Percentiles rank a stretch among this genome's conserved stretches.
Evolutionary conservation across 2,797 vertebrate species (phyloP).

Genomic region (Tauraco hartlaubi): DNA sequence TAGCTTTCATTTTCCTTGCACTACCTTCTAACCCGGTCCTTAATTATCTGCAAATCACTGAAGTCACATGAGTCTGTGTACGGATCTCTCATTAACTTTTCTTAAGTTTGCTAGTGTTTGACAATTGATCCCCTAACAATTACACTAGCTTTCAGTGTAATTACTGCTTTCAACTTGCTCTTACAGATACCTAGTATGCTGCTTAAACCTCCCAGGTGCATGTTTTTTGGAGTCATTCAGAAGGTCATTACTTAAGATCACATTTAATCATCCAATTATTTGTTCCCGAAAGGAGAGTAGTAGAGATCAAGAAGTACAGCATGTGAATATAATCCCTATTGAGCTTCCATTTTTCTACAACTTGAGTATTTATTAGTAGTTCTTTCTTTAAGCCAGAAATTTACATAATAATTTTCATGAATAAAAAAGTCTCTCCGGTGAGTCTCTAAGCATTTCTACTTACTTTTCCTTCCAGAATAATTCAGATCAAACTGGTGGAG

Average conservation of each 20-base stretch:
- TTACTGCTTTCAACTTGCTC: slow-evolving; percentile 35
- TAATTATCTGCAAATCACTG: slow-evolving; percentile 34
- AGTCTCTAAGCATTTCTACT: neutral
- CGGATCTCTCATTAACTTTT: slow-evolving; percentile 21
- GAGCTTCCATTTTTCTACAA: slow-evolving; percentile 27
- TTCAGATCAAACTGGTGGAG: neutral
- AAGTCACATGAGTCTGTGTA: slow-evolving; percentile 12
- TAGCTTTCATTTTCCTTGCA: neutral
- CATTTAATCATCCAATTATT: slow-evolving; percentile 57
- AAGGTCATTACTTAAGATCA: slow-evolving; percentile 56
- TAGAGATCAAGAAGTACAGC: neutral
- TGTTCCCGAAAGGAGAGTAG: neutral
- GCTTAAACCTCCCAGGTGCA: slow-evolving; percentile 43
- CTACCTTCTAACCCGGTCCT: neutral
- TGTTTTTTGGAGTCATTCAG: slow-evolving; percentile 34
- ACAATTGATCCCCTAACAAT: slow-evolving; percentile 65
- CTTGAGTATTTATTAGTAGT: neutral
- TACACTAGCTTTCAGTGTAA: slow-evolving; percentile 37
- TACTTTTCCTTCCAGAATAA: neutral
- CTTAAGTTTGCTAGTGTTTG: slow-evolving; percentile 30
- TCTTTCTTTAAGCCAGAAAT: slow-evolving; percentile 9
- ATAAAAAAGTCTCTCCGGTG: neutral
- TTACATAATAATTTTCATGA: neutral
- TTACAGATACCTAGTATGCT: slow-evolving; percentile 18
- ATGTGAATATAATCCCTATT: slow-evolving; percentile 6